Evolutionary conservation across 2,113 vertebrate species (phyloP).

Genomic region (Scytalopus superciliaris): DNA sequence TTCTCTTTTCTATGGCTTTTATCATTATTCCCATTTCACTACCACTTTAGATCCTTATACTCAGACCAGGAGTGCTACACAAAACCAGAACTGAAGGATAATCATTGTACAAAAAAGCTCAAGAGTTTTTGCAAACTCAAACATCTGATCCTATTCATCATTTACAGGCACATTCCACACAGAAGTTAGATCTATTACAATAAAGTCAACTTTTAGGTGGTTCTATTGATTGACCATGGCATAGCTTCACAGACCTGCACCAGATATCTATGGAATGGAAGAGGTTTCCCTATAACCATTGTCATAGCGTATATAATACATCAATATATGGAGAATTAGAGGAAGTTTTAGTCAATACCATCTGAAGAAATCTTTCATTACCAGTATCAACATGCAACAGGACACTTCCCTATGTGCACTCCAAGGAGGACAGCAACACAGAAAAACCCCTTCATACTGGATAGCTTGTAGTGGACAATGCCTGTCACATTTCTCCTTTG

Average conservation of each 20-base stretch:
- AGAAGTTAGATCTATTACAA: background rate
- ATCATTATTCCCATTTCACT: background rate
- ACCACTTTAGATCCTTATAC: background rate
- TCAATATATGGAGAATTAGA: background rate
- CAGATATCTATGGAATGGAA: background rate
- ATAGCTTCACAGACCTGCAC: background rate
- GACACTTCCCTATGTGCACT: background rate
- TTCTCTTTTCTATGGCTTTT: background rate
- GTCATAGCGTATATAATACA: background rate
- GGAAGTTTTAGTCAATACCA: background rate
- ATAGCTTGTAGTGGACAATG: background rate
- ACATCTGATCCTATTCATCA: background rate
- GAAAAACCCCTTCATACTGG: fast-evolving
- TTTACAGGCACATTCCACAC: background rate
- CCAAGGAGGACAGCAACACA: background rate
- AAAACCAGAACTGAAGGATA: background rate
- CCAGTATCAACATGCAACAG: background rate
- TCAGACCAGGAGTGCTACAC: background rate
- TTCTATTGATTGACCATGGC: background rate
- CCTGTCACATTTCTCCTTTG: fast-evolving
- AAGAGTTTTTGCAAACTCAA: background rate
- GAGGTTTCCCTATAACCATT: background rate
- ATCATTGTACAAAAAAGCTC: background rate
- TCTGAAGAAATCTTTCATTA: background rate
- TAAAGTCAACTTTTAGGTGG: background rate